Evolutionary conservation across 2,113 vertebrate species (phyloP), one percentile per base, ranked within the genome.

Genomic region (Cebus imitator): DNA sequence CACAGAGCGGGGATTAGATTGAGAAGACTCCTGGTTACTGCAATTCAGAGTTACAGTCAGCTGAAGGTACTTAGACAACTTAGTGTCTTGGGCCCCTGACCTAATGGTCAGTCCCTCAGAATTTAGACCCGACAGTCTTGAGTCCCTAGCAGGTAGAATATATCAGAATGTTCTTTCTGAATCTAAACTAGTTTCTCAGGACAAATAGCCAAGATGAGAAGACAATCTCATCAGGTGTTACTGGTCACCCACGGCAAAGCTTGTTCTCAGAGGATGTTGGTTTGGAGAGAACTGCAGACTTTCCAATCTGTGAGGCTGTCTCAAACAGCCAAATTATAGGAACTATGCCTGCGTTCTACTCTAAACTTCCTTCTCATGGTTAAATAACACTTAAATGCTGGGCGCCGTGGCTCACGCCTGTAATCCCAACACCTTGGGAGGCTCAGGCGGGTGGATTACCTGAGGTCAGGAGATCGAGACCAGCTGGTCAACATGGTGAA

Each of bases 161-260:
- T 14, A 7, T 87, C 61, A 48, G 14, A 76, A 45, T 8, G 2
- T 8, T 45, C 9, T 57, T 52, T 85, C 64, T 14, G 78, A 61
- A 52, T 68, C 40, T n/a, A 43, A 94, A 82, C 30, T 40, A 45
- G 16, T 40, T 45, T 93, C 88, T 89, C 37, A 66, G 79, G 80
- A 86, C 43, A 37, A 81, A 37, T 1, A 64, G 78, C 58, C 30
- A 57, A 40, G n/a, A 64, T n/a, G n/a, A 14, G 40, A 82, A 61
- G 45, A 68, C 3, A 35, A 0, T 35, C 40, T 25, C 6, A 7
- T 72, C 23, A 16, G 25, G 35, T 32, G 78, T 61, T 95, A 30
- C 27, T 73, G 76, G 21, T 52, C 40, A 80, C 52, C 27, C 40
- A 32, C 23, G 66, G 82, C 64, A 55, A 45, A 40, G 17, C 16